Evolutionary conservation across 1,140 invertebrate genomes (phyloP).

Genomic region (Bombus impatiens): DNA sequence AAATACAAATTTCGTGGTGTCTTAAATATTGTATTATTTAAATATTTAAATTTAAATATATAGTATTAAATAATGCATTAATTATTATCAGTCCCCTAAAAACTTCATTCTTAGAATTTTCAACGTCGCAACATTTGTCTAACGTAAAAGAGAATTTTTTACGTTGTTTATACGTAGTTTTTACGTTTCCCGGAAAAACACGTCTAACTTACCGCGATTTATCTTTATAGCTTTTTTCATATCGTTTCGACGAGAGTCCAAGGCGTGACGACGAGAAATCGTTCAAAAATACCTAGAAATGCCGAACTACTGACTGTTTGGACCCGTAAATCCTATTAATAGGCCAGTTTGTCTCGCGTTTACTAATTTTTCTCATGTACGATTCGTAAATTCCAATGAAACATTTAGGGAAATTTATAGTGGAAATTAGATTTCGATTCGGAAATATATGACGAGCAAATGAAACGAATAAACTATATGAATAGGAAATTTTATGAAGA

Average conservation of each 20-base stretch:
- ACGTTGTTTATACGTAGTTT: neutral
- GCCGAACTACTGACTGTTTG: conserved; percentile 5
- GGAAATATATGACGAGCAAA: too few relatives aligned
- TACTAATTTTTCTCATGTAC: conserved; percentile 24
- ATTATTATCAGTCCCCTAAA: neutral
- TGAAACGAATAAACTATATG: neutral
- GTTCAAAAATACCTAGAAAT: conserved; percentile 33
- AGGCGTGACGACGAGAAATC: neutral
- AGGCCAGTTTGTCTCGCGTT: neutral
- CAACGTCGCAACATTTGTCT: neutral
- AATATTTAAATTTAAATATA: too few relatives aligned
- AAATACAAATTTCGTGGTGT: too few relatives aligned
- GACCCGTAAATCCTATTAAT: conserved; percentile 36
- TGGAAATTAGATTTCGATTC: neutral
- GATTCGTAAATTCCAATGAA: conserved; percentile 17
- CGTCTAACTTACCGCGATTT: neutral
- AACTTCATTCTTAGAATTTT: neutral
- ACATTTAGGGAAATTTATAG: neutral
- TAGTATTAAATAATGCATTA: too few relatives aligned
- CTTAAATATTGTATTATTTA: too few relatives aligned
- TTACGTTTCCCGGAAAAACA: neutral
- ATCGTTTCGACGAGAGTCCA: neutral
- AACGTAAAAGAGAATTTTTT: neutral
- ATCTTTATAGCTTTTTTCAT: neutral
- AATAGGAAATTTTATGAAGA: too few relatives aligned